Conservation (phyloP, 2,888 invertebrate genomes). For the Apamea epomidion region DNA sequence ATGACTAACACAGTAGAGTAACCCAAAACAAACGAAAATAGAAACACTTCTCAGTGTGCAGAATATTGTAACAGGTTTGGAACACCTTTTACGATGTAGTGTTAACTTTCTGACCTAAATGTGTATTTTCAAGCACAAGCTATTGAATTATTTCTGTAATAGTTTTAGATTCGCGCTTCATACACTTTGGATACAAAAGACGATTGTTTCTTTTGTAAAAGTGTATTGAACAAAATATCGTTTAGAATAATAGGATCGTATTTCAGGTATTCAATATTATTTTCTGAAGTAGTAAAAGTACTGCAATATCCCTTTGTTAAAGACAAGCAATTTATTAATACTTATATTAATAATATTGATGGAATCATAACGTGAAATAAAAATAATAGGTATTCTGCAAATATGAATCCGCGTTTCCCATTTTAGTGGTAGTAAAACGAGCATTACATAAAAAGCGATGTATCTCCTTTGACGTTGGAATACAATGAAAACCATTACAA, state of each 20-base stretch:
- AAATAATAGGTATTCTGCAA: not conserved
- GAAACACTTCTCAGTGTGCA: constrained; percentile 14
- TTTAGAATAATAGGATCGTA: constrained; percentile 18
- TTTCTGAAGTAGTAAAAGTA: not conserved
- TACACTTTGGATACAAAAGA: constrained; percentile 14
- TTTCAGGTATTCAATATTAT: constrained; percentile 12
- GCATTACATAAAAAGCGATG: not conserved
- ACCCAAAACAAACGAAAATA: constrained; percentile 24
- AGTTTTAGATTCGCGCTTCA: constrained; percentile 16
- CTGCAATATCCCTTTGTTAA: not conserved
- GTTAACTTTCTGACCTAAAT: constrained; percentile 57
- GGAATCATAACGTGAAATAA: not conserved
- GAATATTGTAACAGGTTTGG: constrained; percentile 16
- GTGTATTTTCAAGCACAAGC: not conserved
- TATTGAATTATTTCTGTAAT: constrained; percentile 18
- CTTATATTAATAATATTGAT: not conserved
- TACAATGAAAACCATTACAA: not conserved
- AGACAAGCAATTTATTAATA: not conserved
- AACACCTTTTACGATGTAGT: constrained; percentile 53
- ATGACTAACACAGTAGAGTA: constrained; percentile 44
- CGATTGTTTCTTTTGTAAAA: constrained; percentile 15
- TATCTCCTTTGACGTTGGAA: not conserved
- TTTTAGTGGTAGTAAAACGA: not conserved
- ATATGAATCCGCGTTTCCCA: not conserved
- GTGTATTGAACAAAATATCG: constrained; percentile 27